Percentiles rank a stretch among this genome's conserved stretches.
phyloP scores from a whole-genome alignment of 1,140 invertebrate genomes.

The Drosophila punjabiensis region DNA sequence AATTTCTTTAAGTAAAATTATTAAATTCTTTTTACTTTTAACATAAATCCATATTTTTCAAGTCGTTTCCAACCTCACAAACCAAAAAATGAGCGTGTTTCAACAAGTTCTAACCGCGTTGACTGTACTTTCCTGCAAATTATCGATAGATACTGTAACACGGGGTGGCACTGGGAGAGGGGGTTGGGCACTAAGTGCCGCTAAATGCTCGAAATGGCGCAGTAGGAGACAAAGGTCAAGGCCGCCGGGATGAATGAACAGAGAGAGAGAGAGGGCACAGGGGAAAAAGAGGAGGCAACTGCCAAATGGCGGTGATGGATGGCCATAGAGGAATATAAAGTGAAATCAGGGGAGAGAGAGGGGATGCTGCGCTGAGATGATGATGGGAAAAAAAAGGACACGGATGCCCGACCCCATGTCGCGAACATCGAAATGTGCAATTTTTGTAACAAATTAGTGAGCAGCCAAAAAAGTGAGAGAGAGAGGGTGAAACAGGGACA shows the following conservation, averaged over 20 bases:
- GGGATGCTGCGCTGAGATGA: slow-evolving; percentile 48
- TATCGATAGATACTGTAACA: background rate
- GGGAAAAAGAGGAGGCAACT: slow-evolving; percentile 53
- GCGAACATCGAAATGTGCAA: slow-evolving; percentile 69
- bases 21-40: background rate
- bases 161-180: slow-evolving; percentile 16
- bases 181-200: slow-evolving; percentile 49
- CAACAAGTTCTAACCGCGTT: background rate
- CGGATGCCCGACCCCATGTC: slow-evolving; percentile 54
- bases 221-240: slow-evolving; percentile 73
- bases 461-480: background rate
- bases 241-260: slow-evolving; percentile 43
- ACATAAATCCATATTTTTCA: background rate
- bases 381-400: slow-evolving; percentile 45
- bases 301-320: slow-evolving; percentile 77
- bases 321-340: slow-evolving; percentile 23
- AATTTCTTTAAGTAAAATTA: background rate
- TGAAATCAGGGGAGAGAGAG: slow-evolving; percentile 10
- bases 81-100: no score
- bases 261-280: background rate
- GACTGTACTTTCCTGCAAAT: slow-evolving; percentile 12
- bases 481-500: background rate
- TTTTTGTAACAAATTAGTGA: slow-evolving; percentile 78
- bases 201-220: slow-evolving; percentile 70
- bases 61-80: background rate